Evolutionary conservation across 1,140 invertebrate species (phyloP).

Genomic region (Maniola jurtina): DNA sequence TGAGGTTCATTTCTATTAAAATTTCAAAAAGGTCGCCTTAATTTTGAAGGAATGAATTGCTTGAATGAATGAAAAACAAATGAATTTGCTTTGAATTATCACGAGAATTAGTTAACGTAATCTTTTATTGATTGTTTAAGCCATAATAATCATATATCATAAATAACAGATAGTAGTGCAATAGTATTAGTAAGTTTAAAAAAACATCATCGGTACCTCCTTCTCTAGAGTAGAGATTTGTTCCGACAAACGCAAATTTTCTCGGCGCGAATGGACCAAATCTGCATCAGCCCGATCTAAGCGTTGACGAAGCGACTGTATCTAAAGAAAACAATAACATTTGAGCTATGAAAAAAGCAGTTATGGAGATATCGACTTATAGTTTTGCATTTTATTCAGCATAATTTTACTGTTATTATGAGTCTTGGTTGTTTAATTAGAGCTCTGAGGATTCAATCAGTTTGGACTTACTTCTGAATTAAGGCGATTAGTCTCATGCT

Average conservation of each 20-base stretch:
- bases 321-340: slow-evolving; percentile 43
- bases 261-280: slow-evolving; percentile 85
- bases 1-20: not conserved
- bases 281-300: slow-evolving; percentile 88
- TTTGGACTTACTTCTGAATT: slow-evolving; percentile 82
- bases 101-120: no score
- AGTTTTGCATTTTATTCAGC: no score
- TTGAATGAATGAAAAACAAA: no score
- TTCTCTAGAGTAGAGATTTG: slow-evolving; percentile 88
- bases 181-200: not conserved
- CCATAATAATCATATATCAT: no score
- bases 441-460: no score
- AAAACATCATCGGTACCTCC: slow-evolving; percentile 79
- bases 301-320: slow-evolving; percentile 87
- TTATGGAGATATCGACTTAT: no score
- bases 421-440: no score
- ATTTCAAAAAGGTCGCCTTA: not conserved
- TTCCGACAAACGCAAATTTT: slow-evolving; percentile 86
- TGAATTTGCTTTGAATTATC: no score
- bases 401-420: no score
- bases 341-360: not conserved
- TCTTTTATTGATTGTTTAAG: no score
- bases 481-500: slow-evolving; percentile 86
- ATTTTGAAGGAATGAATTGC: no score
- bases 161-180: no score